Conservation (phyloP, 30 jellyfish, hydroid and myxozoan genomes). For the Aurelia aurita region DNA sequence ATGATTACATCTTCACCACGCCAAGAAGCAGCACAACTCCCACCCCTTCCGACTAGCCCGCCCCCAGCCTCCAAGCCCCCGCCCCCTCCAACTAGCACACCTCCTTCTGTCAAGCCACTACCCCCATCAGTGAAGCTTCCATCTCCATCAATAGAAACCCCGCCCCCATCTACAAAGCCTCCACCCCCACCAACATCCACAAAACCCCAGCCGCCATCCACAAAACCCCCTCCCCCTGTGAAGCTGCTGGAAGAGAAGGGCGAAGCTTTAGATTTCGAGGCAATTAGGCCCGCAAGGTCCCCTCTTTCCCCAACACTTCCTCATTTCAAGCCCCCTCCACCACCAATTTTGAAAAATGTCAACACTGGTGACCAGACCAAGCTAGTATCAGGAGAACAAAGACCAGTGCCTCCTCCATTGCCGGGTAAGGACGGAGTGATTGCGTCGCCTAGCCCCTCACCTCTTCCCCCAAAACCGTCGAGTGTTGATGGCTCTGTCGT, state of each 20-base stretch:
- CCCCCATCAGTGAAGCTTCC: constrained; percentile 50
- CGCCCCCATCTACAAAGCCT: constrained; percentile 20
- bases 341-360: constrained; percentile 16
- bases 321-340: constrained; percentile 56
- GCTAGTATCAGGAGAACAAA: background rate
- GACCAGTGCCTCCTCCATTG: constrained; percentile 15
- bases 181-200: constrained; percentile 33
- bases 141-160: constrained; percentile 1
- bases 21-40: background rate
- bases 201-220: constrained; percentile 26
- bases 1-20: background rate
- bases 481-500: background rate
- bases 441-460: constrained; percentile 38
- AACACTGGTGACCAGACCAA: background rate
- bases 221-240: constrained; percentile 16
- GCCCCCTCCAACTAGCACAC: constrained; percentile 1
- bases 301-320: constrained; percentile 40
- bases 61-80: background rate
- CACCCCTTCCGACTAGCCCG: constrained; percentile 1
- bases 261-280: background rate
- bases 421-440: background rate
- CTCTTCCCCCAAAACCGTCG: constrained; percentile 41
- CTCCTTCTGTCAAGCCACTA: constrained; percentile 32
- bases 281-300: background rate
- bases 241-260: constrained; percentile 12